A percentile compares a stretch with the other conserved stretches of the same genome.
phyloP scores from a whole-genome alignment of 2,888 invertebrate species.

The Andrena praecox region DNA sequence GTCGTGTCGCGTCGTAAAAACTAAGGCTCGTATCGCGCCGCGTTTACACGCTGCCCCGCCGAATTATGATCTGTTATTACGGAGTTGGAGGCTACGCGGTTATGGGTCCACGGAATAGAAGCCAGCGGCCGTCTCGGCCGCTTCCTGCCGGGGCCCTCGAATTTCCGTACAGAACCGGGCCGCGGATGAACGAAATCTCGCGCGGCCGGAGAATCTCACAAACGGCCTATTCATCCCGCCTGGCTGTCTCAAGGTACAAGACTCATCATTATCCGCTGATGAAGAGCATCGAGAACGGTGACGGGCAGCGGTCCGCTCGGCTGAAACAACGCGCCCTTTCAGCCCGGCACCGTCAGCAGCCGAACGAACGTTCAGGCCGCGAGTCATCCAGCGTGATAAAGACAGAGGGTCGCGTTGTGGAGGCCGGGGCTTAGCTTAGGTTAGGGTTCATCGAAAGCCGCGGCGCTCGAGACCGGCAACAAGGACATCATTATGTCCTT shows the following conservation, averaged over 20 bases:
- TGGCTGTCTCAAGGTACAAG: conserved; percentile 74
- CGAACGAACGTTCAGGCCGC: conserved; percentile 25
- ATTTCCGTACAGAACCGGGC: conserved; percentile 33
- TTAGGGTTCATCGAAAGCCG: conserved; percentile 67
- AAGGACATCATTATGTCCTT: conserved; percentile 76
- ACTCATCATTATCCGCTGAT: conserved; percentile 79
- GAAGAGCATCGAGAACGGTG: conserved; percentile 78
- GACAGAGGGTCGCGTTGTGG: conserved; percentile 75
- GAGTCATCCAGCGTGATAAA: conserved; percentile 65
- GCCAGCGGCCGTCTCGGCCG: neutral
- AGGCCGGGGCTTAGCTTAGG: conserved; percentile 67
- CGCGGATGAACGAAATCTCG: conserved; percentile 47
- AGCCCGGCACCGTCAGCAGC: conserved; percentile 54
- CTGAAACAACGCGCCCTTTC: conserved; percentile 80
- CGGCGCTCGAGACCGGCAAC: conserved; percentile 53
- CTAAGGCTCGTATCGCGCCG: conserved; percentile 49
- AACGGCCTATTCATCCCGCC: conserved; percentile 69
- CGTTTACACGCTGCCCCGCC: conserved; percentile 34
- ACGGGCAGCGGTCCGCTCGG: conserved; percentile 68
- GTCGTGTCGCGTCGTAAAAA: conserved; percentile 60
- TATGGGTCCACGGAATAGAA: neutral
- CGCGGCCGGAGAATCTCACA: conserved; percentile 62
- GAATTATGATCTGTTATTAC: conserved; percentile 57
- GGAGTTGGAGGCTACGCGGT: neutral
- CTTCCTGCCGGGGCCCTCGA: conserved; percentile 31